Evolutionary conservation across 1,140 invertebrate species (phyloP).

Genomic region (Battus philenor): DNA sequence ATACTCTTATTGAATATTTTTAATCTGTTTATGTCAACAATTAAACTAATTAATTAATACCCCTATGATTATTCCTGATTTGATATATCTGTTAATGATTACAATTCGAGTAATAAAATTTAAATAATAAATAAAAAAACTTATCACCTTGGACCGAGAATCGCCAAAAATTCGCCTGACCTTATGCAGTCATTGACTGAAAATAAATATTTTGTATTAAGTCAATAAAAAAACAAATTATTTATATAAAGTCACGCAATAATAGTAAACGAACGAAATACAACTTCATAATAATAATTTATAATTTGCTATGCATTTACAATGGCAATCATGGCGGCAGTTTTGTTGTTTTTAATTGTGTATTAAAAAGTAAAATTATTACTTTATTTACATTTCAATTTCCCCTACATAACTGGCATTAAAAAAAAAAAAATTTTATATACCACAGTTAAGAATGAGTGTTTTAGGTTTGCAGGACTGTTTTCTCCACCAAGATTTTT

Average conservation of each 20-base stretch:
- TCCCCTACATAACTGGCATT: neutral
- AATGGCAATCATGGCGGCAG: neutral
- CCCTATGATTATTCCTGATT: too few species aligned
- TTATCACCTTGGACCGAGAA: constrained; percentile 67
- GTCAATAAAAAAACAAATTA: neutral
- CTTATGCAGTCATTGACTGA: constrained; percentile 53
- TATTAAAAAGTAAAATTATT: neutral
- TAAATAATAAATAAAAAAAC: too few species aligned
- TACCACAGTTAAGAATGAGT: constrained; percentile 52
- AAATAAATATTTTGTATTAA: constrained; percentile 7
- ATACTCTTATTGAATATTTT: too few species aligned
- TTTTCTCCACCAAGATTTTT: constrained; percentile 49
- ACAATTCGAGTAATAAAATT: too few species aligned
- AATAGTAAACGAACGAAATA: too few species aligned
- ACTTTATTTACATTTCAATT: too few species aligned
- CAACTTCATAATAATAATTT: neutral
- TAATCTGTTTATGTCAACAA: too few species aligned
- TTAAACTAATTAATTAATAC: too few species aligned
- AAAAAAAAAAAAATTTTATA: constrained; percentile 5
- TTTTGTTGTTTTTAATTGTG: neutral
- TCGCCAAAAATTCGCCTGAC: constrained; percentile 52
- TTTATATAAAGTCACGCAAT: too few species aligned
- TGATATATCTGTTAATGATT: too few species aligned
- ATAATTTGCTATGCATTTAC: neutral
- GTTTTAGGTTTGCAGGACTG: constrained; percentile 33